Evolutionary conservation across 92 coral and sea anemone species (phyloP), one percentile per base, ranked within the genome.

Genomic region (Phenganax marumi): DNA sequence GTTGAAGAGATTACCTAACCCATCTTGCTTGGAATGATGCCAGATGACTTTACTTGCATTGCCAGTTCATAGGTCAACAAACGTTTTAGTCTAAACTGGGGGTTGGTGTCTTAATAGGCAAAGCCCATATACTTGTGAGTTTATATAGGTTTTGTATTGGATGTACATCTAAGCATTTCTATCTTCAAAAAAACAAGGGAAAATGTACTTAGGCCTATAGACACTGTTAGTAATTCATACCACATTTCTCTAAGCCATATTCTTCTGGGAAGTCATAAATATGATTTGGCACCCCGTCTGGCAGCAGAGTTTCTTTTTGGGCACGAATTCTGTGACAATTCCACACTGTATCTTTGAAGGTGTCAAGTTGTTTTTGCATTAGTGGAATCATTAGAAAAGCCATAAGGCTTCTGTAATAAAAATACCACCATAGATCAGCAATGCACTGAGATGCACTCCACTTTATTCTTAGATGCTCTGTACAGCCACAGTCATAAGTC

Each of bases 341-440:
- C 77, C 77, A 72, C 33, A 48, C 21, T 50, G 57, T 72, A 72
- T 50, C 77, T 24, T 72, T 72, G 50, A 72, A 72, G 49, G 24
- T 11, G 22, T 72, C 77, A 0, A 72, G 51, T 14, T 72, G 77
- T 24, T 72, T 72, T 57, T 72, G 77, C 60, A 72, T 25, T 48
- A 72, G 23, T 72, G 77, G 77, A 24, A 72, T 72, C 77, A 72
- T 72, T 72, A 72, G 12, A 33, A 72, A 72, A 48, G 77, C 77
- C 22, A 72, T 10, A 72, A 72, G 22, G 8, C 8, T 50, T 24
- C 77, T 72, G 57, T 48, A 72, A 50, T 16, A 48, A 21, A 72
- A 49, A 50, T 16, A 22, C 63, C 5, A 33, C 43, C 43, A 33
- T 33, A 33, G 43, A 33, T 33, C 43, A 33, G 43, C 43, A 33